Evolutionary conservation across 2,797 vertebrate genomes (phyloP), one percentile per base, ranked within the genome.

Genomic region (Propithecus perrieri): DNA sequence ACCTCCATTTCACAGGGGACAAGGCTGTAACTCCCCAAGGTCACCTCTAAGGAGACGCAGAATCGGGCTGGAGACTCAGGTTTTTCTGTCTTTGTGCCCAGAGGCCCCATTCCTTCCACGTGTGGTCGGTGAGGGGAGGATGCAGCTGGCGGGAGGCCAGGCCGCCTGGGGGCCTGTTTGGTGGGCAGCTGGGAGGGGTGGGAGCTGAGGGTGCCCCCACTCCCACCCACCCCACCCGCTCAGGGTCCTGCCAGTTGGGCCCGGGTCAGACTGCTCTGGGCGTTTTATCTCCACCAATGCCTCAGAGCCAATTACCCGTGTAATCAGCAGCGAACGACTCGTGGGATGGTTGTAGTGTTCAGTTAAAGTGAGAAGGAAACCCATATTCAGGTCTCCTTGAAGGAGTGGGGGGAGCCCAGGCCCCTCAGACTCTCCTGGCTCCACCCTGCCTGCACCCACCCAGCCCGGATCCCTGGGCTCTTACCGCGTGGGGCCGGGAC

Each of bases 341-440:
- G 91, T 94, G 97, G 87, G 94, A 91, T 46, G 63, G 85, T 86
- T 96, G 94, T 95, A 86, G 94, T 63, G 96, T 97, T 95, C 80
- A 38, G 95, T 94, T 96, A 96, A 96, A 97, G 96, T 97, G 41
- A 96, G 91, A 97, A 97, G 75, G 83, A 98, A 97, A 59, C 85
- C 74, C 67, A 79, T 24, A 74, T 84, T 84, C 74, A 43, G 76
- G 33, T 95, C 88, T 97, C 85, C 86, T 85, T 78, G 69, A 95
- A 80, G 38, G 83, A 13, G 28, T 28, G 35, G 72, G 41, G 57
- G 10, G 5, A n/a, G 71, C 67, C 35, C 43, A 43, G 53, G 59
- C 12, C 55, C 78, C 90, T 84, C 65, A 41, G 17, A 43, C 71
- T 46, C 55, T 61, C 26, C 55, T 5, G 0, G 79, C 55, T 30